Base-by-base conservation (phyloP, 2,797 vertebrate genomes). In the Rhinogobio ventralis region DNA sequence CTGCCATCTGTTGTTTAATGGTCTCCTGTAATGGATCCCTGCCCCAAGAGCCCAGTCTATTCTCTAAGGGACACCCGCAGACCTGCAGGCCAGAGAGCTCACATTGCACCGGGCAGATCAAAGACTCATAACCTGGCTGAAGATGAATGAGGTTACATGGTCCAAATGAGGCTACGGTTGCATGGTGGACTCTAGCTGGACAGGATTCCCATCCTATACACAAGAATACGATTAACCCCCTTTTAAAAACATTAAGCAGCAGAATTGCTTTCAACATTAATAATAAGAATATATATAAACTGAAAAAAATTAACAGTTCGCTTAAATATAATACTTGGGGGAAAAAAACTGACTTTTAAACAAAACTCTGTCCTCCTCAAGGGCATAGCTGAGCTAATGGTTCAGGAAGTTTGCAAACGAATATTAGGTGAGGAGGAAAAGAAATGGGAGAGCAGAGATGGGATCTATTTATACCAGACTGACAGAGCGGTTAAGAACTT, bases 1-100 rank as follows among this genome's bases (percentile, higher is more conserved):
- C 86, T 88, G 88, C 88, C 88, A 89, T 91, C 91, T 91, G 88
- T 90, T 89, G 90, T 90, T 88, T 86, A 89, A 86, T 83, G 84
- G 68, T 88, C 69, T 85, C 80, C 79, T 72, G 82, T 83, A 84
- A 85, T 81, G 66, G 84, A 86, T 82, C 45, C 62, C 7, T 45
- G 68, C 75, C 39, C 76, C 62, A 62, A n/a, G 76, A 82, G 82
- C 25, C 67, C 83, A 79, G 57, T 33, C 46, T 82, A 60, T 73
- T 79, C 67, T 85, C 79, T 33, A 72, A 55, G n/a, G 72, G 78
- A 51, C 49, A 67, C 57, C 66, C n/a, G 25, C n/a, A 68, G 67
- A 45, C 36, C 66, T 33, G 19, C 57, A 49, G 67, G 78, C 83
- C 68, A 28, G 46, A 81, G 53, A 85, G 64, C 66, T 62, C 39